phyloP scores from a whole-genome alignment of 2,113 vertebrate genomes.

The Zosterops hypoxanthus region DNA sequence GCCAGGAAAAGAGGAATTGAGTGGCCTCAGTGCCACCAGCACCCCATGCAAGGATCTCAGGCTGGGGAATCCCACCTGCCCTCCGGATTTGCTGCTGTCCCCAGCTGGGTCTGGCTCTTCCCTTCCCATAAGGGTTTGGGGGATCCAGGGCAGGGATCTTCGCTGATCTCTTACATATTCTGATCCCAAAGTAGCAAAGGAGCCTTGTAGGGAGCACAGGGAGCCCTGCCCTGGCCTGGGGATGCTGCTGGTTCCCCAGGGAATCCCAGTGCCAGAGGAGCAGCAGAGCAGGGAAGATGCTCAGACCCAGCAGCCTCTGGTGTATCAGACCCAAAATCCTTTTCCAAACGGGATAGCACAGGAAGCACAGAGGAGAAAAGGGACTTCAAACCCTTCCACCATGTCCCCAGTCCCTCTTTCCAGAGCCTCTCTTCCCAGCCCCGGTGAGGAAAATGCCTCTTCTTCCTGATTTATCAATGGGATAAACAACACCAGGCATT shows the following conservation, averaged over 20 bases:
- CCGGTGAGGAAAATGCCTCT: not conserved
- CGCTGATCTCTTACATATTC: not conserved
- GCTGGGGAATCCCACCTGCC: not conserved
- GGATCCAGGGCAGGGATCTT: not conserved
- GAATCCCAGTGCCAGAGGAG: not conserved
- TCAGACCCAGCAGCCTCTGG: not conserved
- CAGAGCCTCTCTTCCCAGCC: rapidly evolving
- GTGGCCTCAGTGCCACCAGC: not conserved
- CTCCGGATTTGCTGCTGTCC: not conserved
- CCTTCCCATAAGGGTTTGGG: not conserved
- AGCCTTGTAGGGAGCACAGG: not conserved
- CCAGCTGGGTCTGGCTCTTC: not conserved
- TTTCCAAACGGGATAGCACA: not conserved
- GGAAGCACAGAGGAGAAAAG: not conserved
- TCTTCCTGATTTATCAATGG: not conserved
- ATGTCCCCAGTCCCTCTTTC: not conserved
- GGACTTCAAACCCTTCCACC: not conserved
- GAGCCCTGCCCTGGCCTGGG: not conserved
- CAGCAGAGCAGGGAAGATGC: not conserved
- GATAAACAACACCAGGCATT: not conserved
- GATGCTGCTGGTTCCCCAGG: not conserved
- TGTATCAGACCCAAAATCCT: not conserved
- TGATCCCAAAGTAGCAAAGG: not conserved
- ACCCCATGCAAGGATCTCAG: not conserved
- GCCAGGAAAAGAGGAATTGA: not conserved